Conservation (phyloP, 2,888 invertebrate genomes). For the Balanococcus diminutus region DNA sequence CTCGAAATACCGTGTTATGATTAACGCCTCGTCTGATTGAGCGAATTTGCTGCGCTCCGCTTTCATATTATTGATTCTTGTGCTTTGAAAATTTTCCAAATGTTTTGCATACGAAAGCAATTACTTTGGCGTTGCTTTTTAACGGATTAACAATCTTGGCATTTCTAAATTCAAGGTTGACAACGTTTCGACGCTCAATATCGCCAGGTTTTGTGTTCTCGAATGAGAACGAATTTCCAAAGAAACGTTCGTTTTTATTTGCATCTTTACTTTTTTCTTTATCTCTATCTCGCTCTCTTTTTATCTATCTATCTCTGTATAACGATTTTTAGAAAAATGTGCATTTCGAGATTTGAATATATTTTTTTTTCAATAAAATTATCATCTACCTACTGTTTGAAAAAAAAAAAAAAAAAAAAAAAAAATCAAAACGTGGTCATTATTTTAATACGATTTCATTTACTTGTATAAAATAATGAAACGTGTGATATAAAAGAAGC, state of each 20-base stretch:
- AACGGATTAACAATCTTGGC: conserved; percentile 33
- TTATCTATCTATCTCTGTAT: neutral
- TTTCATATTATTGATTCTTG: conserved; percentile 22
- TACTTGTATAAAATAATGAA: neutral
- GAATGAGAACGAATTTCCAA: conserved; percentile 10
- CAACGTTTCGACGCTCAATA: conserved; percentile 11
- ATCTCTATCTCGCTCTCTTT: neutral
- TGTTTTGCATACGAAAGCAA: conserved; percentile 18
- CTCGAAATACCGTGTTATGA: conserved; percentile 9
- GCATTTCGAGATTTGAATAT: neutral
- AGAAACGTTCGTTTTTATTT: neutral
- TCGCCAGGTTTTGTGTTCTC: conserved; percentile 9
- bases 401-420: too few species aligned
- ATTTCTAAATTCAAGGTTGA: conserved; percentile 39
- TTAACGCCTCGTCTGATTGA: conserved; percentile 22
- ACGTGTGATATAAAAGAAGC: neutral
- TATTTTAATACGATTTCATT: neutral
- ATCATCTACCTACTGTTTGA: neutral
- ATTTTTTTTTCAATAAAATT: neutral
- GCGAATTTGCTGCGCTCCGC: conserved; percentile 2
- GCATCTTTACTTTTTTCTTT: conserved; percentile 1
- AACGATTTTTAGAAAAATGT: neutral
- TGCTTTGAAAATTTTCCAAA: conserved; percentile 41
- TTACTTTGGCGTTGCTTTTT: conserved; percentile 34
- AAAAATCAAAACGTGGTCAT: neutral